A percentile compares a stretch with the other conserved stretches of the same genome.
Evolutionary conservation across 2,888 invertebrate species (phyloP).

Genomic region (Lasioglossum marginatum): DNA sequence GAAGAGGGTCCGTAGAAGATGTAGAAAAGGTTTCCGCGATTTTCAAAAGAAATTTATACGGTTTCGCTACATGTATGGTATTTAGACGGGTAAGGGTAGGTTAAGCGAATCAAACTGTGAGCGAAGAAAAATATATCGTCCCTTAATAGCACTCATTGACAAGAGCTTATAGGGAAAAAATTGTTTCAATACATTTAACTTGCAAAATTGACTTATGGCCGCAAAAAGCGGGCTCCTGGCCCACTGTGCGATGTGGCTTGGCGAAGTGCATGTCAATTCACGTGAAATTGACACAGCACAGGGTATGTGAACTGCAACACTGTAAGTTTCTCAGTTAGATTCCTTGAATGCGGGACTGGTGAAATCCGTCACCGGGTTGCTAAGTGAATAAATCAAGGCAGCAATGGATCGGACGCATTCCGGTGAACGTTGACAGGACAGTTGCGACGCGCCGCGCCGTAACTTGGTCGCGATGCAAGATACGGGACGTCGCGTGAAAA

Average conservation of each 20-base stretch:
- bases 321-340: neutral
- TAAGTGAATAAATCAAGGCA: neutral
- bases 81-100: neutral
- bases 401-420: neutral
- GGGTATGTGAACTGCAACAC: neutral
- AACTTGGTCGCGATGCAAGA: slow-evolving; percentile 25
- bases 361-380: neutral
- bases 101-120: slow-evolving; percentile 71
- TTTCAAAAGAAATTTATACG: neutral
- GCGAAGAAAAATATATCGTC: slow-evolving; percentile 83
- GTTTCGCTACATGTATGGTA: neutral
- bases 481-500: slow-evolving; percentile 33
- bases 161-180: too few relatives aligned
- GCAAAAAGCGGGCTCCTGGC: too few relatives aligned
- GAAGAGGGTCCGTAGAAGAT: too few relatives aligned
- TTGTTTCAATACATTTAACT: too few relatives aligned
- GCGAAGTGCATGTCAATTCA: neutral
- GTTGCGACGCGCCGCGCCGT: slow-evolving; percentile 25
- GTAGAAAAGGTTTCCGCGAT: neutral
- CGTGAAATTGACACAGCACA: neutral
- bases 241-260: neutral
- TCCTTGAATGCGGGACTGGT: neutral
- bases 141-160: too few relatives aligned
- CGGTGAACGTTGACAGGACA: neutral
- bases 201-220: too few relatives aligned